These are phyloP conservation scores for Drosophila baimaii DNA, from an alignment of 1,140 invertebrate species.

Conservation along the genomic window DNA sequence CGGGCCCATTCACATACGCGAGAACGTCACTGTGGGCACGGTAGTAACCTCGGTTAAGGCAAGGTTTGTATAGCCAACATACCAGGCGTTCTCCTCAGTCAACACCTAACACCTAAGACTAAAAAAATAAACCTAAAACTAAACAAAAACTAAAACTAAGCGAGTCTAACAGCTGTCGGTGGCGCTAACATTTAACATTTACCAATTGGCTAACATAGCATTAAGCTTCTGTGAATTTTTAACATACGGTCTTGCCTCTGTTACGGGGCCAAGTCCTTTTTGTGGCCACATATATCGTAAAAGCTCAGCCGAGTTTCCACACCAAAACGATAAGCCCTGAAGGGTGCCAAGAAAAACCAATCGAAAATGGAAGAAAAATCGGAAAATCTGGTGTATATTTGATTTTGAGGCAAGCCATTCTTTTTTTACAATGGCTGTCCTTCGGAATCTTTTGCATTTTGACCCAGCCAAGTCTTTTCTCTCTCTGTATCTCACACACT, in stretches of 20 bases:
- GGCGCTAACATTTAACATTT: constrained; percentile 61
- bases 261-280: constrained; percentile 28
- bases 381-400: constrained; percentile 24
- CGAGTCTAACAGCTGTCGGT: constrained; percentile 76
- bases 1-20: constrained; percentile 97
- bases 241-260: constrained; percentile 42
- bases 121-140: constrained; percentile 8
- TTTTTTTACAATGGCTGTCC: constrained; percentile 1
- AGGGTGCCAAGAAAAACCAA: constrained; percentile 6
- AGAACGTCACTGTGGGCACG: constrained; percentile 99
- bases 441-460: constrained; percentile 38
- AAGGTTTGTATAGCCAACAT: constrained; percentile 93
- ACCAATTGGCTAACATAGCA: constrained; percentile 60
- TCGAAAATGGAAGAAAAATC: constrained; percentile 26
- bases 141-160: constrained; percentile 24
- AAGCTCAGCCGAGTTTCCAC: constrained; percentile 32
- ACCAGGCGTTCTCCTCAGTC: constrained; percentile 17
- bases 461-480: constrained; percentile 6
- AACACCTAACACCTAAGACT: constrained; percentile 44
- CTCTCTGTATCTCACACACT: constrained; percentile 21
- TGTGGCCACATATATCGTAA: constrained; percentile 48
- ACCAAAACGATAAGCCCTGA: constrained; percentile 11
- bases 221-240: constrained; percentile 48
- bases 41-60: constrained; percentile 98
- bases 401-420: constrained; percentile 34